Evolutionary conservation across 1,140 invertebrate genomes (phyloP).

Genomic region (Rhagoletis zephyria): DNA sequence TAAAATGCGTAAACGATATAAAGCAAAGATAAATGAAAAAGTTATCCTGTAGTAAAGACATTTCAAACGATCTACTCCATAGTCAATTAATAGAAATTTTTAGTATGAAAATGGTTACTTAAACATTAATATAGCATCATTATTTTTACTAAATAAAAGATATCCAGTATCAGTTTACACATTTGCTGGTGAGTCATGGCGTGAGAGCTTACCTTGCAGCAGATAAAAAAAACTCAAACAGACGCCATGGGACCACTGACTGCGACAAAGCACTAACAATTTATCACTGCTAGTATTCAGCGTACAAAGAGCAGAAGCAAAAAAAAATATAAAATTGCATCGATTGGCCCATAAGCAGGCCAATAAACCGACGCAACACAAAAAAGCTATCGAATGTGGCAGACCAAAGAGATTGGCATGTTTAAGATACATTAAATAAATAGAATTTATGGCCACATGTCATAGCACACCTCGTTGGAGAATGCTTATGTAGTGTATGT

Average conservation of each 20-base stretch:
- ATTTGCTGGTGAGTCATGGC: not conserved
- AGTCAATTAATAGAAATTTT: too few relatives aligned
- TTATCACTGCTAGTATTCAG: not conserved
- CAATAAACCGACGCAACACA: not conserved
- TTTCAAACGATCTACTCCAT: too few relatives aligned
- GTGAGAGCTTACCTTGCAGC: not conserved
- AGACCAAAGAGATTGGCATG: slow-evolving; percentile 22
- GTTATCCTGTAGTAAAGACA: too few relatives aligned
- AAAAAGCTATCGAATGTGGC: not conserved
- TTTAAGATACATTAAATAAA: not conserved
- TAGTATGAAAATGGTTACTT: too few relatives aligned
- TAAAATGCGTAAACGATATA: too few relatives aligned
- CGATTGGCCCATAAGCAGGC: slow-evolving; percentile 11
- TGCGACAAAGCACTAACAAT: not conserved
- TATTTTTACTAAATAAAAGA: too few relatives aligned
- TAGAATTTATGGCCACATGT: not conserved
- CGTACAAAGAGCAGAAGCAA: too few relatives aligned
- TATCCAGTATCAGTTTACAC: not conserved
- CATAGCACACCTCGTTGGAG: not conserved
- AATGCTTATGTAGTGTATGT: not conserved
- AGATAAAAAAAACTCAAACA: not conserved
- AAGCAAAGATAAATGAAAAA: too few relatives aligned
- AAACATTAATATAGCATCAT: too few relatives aligned
- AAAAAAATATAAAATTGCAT: not conserved
- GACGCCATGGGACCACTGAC: not conserved